phyloP scores from a whole-genome alignment of 2,113 vertebrate species.

The Toxotes jaculatrix region DNA sequence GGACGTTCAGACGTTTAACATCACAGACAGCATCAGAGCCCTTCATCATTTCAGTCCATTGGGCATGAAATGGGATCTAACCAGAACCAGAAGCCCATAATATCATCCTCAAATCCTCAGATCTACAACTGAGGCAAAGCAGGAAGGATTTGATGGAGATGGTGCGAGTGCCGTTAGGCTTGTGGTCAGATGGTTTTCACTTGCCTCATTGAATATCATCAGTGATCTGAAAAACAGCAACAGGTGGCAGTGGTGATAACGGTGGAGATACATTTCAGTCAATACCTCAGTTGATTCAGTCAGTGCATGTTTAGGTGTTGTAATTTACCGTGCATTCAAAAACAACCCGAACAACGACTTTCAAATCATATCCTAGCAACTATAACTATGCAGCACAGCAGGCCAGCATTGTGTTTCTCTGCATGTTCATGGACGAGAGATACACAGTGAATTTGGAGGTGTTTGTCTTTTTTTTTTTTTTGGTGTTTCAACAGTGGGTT shows the following conservation, averaged over 20 bases:
- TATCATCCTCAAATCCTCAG: slow-evolving; percentile 15
- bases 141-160: neutral
- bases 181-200: slow-evolving; percentile 39
- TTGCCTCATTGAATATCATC: slow-evolving; percentile 2
- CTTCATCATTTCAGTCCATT: slow-evolving; percentile 22
- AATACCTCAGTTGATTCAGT: neutral
- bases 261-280: neutral
- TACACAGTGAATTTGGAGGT: neutral
- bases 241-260: neutral
- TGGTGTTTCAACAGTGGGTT: too few relatives aligned
- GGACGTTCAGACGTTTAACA: neutral
- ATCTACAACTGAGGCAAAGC: slow-evolving; percentile 13
- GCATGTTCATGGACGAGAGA: neutral
- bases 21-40: neutral
- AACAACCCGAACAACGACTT: neutral
- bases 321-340: neutral
- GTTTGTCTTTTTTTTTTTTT: too few relatives aligned
- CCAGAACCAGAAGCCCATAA: neutral
- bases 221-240: slow-evolving; percentile 7
- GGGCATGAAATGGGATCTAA: slow-evolving; percentile 46
- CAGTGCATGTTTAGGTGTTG: neutral
- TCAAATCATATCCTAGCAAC: neutral
- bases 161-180: slow-evolving; percentile 7
- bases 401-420: neutral
- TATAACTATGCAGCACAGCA: neutral